Conservation (phyloP, 2,113 vertebrate genomes). For the Engystomops pustulosus region DNA sequence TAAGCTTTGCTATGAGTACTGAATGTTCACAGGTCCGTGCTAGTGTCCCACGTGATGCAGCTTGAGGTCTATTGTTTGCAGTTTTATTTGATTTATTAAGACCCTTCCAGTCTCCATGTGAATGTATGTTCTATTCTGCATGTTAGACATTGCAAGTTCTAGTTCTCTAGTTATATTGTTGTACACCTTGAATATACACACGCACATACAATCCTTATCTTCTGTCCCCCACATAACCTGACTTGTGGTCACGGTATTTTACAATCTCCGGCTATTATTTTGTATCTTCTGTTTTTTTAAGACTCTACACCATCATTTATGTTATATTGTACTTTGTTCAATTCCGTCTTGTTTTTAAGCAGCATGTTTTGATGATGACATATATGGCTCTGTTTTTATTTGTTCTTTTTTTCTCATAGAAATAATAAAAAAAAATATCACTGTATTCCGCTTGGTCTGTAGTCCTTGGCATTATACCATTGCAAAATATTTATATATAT, state of each 20-base stretch:
- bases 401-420: constrained; percentile 58
- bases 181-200: constrained; percentile 22
- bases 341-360: constrained; percentile 63
- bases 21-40: constrained; percentile 20
- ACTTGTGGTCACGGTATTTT: constrained; percentile 33
- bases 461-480: background rate
- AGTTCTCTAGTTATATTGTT: constrained; percentile 49
- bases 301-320: constrained; percentile 52
- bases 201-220: constrained; percentile 32
- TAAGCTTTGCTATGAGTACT: background rate
- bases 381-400: constrained; percentile 59
- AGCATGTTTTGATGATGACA: constrained; percentile 64
- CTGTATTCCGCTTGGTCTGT: constrained; percentile 35
- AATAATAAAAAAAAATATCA: constrained; percentile 61
- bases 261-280: constrained; percentile 34
- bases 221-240: constrained; percentile 53
- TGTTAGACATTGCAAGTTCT: constrained; percentile 58
- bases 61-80: constrained; percentile 27
- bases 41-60: background rate
- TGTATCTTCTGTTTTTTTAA: constrained; percentile 55
- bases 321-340: constrained; percentile 64
- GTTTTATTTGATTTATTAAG: constrained; percentile 43
- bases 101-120: constrained; percentile 61
- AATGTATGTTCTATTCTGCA: constrained; percentile 57
- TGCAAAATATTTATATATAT: background rate